phyloP scores from a whole-genome alignment of 2,113 vertebrate species.

The Sebastes schlegelii region DNA sequence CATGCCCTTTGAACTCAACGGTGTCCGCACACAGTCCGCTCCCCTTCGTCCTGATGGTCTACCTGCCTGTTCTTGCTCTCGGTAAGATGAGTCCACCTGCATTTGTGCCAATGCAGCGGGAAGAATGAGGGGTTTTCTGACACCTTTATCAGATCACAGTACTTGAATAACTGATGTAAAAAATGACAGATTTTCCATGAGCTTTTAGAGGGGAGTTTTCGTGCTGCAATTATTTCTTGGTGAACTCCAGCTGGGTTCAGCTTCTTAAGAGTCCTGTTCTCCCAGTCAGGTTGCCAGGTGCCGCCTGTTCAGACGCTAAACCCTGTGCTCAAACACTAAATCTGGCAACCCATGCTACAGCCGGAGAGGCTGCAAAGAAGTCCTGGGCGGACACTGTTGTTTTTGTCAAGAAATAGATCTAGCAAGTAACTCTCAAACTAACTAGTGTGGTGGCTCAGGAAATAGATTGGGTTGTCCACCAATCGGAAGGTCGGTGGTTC shows the following conservation, averaged over 20 bases:
- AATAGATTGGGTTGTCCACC: no score
- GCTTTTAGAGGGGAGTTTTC: neutral
- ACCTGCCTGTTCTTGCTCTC: constrained; percentile 84
- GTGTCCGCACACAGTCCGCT: constrained; percentile 78
- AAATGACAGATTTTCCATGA: neutral
- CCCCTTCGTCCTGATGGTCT: constrained; percentile 84
- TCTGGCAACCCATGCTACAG: neutral
- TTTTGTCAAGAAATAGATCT: no score
- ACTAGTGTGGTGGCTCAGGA: no score
- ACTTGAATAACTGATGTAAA: no score
- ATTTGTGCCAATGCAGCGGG: neutral
- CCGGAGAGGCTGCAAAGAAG: neutral
- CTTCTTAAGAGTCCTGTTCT: neutral
- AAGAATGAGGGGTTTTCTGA: neutral
- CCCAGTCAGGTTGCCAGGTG: neutral
- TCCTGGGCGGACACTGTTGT: no score
- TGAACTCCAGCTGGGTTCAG: neutral
- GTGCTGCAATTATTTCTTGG: neutral
- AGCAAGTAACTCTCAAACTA: no score
- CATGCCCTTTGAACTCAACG: constrained; percentile 75
- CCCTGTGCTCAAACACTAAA: neutral
- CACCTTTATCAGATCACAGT: neutral
- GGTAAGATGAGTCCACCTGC: constrained; percentile 83
- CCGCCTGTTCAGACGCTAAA: neutral
- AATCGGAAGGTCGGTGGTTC: no score